Evolutionary conservation across 1,140 invertebrate genomes (phyloP).

Genomic region (Sweltsa coloradensis): DNA sequence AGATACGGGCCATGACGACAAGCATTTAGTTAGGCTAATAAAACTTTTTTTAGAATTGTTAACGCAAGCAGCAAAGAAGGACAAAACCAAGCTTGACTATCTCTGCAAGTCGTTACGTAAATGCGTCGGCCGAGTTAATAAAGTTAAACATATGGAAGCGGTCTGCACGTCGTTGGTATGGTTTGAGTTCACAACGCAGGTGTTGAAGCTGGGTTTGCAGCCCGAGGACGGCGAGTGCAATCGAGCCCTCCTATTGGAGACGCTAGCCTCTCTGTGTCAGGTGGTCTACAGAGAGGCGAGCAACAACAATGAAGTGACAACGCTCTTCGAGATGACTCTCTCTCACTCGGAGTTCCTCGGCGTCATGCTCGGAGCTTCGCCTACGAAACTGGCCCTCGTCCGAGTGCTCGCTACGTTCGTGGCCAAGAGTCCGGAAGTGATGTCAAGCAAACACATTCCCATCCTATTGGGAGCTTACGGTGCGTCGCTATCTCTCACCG

Average conservation of each 20-base stretch:
- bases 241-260: constrained; percentile 33
- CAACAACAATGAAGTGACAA: constrained; percentile 36
- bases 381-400: constrained; percentile 38
- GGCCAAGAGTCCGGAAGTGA: constrained; percentile 41
- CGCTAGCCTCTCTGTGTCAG: constrained; percentile 40
- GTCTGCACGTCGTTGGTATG: background rate
- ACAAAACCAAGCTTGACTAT: no score
- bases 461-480: constrained; percentile 57
- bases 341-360: constrained; percentile 62
- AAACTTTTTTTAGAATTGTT: background rate
- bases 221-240: background rate
- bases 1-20: background rate
- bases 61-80: background rate
- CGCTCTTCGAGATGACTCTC: constrained; percentile 56
- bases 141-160: background rate
- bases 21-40: background rate
- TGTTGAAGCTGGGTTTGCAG: background rate
- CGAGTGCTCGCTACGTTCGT: constrained; percentile 45
- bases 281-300: constrained; percentile 35
- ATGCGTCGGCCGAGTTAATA: no score
- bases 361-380: constrained; percentile 37
- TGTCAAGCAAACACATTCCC: constrained; percentile 49
- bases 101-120: no score
- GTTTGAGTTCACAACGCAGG: background rate
- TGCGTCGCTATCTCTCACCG: constrained; percentile 45